Base-by-base conservation (phyloP, 1,140 invertebrate genomes). In the Papilio polyxenes region DNA sequence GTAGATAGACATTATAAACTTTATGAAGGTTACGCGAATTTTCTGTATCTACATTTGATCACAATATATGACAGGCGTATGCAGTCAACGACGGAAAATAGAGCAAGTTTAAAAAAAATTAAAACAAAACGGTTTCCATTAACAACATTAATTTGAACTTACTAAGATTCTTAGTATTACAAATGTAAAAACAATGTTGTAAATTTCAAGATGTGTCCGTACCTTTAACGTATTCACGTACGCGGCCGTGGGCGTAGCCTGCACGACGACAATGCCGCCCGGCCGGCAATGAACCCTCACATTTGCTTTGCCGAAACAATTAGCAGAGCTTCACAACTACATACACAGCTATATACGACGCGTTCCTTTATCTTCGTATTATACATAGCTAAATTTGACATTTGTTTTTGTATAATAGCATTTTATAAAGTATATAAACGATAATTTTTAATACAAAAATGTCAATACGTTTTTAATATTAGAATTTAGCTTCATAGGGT, bases 261-360 rank as follows among this genome's bases (percentile, higher is more conserved):
- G 77, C 31, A 37, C 80, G 81, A 56, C 72, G 78, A 86, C 86
- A 85, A 87, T 80, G 81, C 82, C 89, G 86, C 83, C 85, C 89
- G 88, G 69, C 89, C 91, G 91, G 89, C 91, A 93, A 89, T 93
- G 91, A 93, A 92, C 92, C 87, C 89, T 90, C 88, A 88, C 89
- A 90, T 91, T 92, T 90, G 87, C 88, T 87, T 88, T 91, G 88
- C 87, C 86, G 88, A 91, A 93, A 91, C 91, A 90, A 93, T 93
- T 93, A 92, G 88, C 88, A 82, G 82, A 85, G 85, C 88, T 83
- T 81, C 87, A 87, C 85, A 85, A 91, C 15, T 40, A 72, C 31
- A 44, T 75, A 31, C 40, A 75, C 74, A 40, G 74, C n/a, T n/a
- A n/a, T n/a, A n/a, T n/a, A n/a, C 48, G 44, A 20, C 44, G 40